phyloP scores from a whole-genome alignment of 2,797 vertebrate genomes.

The Toxotes lorentzi region DNA sequence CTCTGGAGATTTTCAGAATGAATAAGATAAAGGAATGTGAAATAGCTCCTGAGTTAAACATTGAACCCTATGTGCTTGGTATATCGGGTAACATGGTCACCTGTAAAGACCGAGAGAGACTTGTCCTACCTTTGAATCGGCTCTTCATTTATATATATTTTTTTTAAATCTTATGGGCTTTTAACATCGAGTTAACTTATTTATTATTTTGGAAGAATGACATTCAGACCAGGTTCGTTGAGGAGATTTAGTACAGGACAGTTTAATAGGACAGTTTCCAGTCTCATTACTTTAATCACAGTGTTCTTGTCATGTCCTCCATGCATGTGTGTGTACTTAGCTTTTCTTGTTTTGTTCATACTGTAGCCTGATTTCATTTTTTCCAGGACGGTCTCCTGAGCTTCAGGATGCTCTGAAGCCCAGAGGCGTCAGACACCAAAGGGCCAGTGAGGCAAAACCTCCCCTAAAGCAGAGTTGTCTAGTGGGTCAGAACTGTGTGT shows the following conservation, averaged over 20 bases:
- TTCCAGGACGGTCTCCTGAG: slow-evolving; percentile 20
- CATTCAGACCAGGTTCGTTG: background rate
- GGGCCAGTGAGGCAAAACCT: slow-evolving; percentile 39
- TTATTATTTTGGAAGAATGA: background rate
- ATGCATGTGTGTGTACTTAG: background rate
- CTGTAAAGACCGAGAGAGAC: background rate
- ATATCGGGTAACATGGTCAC: slow-evolving; percentile 7
- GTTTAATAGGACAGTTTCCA: background rate
- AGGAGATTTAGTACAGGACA: background rate
- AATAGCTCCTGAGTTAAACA: slow-evolving; percentile 30
- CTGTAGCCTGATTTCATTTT: slow-evolving; percentile 24
- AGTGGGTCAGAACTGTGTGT: slow-evolving; percentile 52
- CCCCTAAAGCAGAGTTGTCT: slow-evolving; percentile 27
- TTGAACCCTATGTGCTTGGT: slow-evolving; percentile 4
- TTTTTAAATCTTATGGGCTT: background rate
- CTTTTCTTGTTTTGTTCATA: slow-evolving; percentile 14
- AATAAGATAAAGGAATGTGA: slow-evolving; percentile 12
- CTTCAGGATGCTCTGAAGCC: slow-evolving; percentile 32
- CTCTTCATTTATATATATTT: background rate
- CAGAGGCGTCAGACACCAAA: slow-evolving; percentile 46
- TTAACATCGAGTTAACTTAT: background rate
- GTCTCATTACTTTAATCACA: background rate
- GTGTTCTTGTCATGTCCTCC: slow-evolving; percentile 13
- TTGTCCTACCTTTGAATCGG: background rate
- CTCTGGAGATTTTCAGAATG: slow-evolving; percentile 13